A percentile compares a stretch with the other conserved stretches of the same genome.
Evolutionary conservation across 1,140 invertebrate species (phyloP).

Genomic region (Drosophila mojavensis): DNA sequence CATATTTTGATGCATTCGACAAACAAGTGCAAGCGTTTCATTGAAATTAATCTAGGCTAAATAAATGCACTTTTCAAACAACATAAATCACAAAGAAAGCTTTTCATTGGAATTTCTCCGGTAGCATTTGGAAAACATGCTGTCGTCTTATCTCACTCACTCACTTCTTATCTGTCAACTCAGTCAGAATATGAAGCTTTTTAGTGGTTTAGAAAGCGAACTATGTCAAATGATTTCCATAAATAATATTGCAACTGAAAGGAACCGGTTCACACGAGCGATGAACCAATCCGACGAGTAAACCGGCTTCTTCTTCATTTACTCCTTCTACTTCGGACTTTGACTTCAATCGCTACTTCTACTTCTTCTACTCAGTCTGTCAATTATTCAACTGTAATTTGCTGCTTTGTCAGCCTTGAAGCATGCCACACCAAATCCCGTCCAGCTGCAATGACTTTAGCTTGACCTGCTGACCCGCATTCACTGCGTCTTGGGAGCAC

Average conservation of each 20-base stretch:
- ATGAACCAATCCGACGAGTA: neutral
- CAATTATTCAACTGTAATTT: constrained; percentile 6
- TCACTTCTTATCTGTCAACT: neutral
- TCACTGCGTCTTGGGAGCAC: constrained; percentile 31
- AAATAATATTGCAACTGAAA: constrained; percentile 1
- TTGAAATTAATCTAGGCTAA: neutral
- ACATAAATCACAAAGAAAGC: constrained; percentile 5
- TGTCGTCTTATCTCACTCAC: constrained; percentile 2
- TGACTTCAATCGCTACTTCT: no score
- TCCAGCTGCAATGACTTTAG: neutral
- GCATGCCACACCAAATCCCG: constrained; percentile 32
- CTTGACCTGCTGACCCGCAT: constrained; percentile 70
- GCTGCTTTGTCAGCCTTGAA: constrained; percentile 36
- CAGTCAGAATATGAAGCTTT: neutral
- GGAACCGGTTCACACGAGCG: constrained; percentile 8
- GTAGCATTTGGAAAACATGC: constrained; percentile 6
- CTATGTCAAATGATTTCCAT: neutral
- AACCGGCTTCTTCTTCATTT: neutral
- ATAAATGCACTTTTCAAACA: neutral
- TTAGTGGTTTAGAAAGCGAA: constrained; percentile 3
- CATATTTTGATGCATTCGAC: neutral
- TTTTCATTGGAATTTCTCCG: constrained; percentile 13
- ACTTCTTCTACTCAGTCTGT: neutral
- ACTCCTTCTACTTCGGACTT: neutral
- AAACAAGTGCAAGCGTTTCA: neutral